A percentile compares a stretch with the other conserved stretches of the same genome.
These are phyloP conservation scores for Calephelis virginiensis DNA, from an alignment of 1,140 invertebrate genomes.

Conservation along the genomic window DNA sequence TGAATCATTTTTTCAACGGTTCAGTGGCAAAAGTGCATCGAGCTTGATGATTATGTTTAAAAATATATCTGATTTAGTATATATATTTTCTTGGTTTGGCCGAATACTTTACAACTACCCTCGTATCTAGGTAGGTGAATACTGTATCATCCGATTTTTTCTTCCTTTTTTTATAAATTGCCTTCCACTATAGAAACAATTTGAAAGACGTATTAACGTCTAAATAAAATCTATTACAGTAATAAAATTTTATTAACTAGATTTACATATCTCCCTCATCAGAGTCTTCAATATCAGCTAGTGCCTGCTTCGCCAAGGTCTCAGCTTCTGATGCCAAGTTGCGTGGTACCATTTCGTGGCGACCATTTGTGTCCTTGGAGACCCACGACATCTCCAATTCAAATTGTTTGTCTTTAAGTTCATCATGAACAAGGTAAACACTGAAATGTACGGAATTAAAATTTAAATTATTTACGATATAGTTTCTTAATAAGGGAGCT, in stretches of 20 bases:
- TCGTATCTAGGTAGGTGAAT: too few relatives aligned
- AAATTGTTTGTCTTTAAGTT: slow-evolving; percentile 98
- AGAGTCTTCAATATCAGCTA: slow-evolving; percentile 73
- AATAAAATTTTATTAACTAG: slow-evolving; percentile 62
- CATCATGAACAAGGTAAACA: slow-evolving; percentile 98
- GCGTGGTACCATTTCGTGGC: slow-evolving; percentile 85
- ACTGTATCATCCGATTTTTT: too few relatives aligned
- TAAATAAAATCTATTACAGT: slow-evolving; percentile 19
- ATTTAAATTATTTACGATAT: neutral
- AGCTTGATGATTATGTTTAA: too few relatives aligned
- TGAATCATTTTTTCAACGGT: too few relatives aligned
- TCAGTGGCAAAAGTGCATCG: too few relatives aligned
- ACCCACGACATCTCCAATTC: slow-evolving; percentile 99
- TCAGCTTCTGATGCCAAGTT: slow-evolving; percentile 63
- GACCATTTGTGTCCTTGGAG: slow-evolving; percentile 87
- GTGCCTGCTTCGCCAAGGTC: slow-evolving; percentile 64
- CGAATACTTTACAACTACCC: too few relatives aligned
- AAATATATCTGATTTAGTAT: too few relatives aligned
- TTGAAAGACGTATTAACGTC: too few relatives aligned
- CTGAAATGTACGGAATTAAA: slow-evolving; percentile 77
- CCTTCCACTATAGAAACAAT: too few relatives aligned
- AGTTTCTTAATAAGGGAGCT: neutral
- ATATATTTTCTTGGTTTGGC: too few relatives aligned
- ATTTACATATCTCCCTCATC: slow-evolving; percentile 74
- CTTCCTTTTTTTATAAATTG: too few relatives aligned